Percentiles rank a stretch among this genome's conserved stretches.
Evolutionary conservation across 2,797 vertebrate genomes (phyloP).

Genomic region (Lacerta agilis): DNA sequence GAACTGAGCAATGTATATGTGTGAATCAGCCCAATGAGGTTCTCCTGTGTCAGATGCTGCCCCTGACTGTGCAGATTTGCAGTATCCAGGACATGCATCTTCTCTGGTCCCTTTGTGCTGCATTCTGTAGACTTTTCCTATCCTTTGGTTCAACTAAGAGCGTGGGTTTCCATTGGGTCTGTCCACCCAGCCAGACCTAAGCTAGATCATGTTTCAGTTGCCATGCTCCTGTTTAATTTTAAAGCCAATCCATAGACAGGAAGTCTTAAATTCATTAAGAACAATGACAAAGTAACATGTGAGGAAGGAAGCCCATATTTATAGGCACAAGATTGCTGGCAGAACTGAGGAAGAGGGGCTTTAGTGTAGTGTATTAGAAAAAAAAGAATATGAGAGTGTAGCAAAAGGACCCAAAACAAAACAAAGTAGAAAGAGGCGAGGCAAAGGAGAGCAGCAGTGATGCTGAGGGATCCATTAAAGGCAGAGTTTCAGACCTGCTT

Average conservation of each 20-base stretch:
- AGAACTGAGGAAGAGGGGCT: neutral
- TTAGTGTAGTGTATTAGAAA: neutral
- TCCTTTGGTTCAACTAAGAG: neutral
- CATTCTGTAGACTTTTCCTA: neutral
- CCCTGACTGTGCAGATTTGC: neutral
- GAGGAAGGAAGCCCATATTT: neutral
- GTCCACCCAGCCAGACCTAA: no score
- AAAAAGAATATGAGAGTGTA: neutral
- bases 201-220: neutral
- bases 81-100: neutral
- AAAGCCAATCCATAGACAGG: neutral
- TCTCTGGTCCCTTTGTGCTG: neutral
- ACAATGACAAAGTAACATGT: neutral
- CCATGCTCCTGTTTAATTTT: neutral
- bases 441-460: slow-evolving; percentile 25
- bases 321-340: neutral
- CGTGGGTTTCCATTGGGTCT: neutral
- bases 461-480: slow-evolving; percentile 13
- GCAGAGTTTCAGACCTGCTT: slow-evolving; percentile 9
- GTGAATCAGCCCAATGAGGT: neutral
- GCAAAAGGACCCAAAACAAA: neutral
- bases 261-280: neutral
- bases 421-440: neutral
- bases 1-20: neutral
- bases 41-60: neutral